phyloP scores from a whole-genome alignment of 2,888 invertebrate genomes.

The Ophioninae sp. region DNA sequence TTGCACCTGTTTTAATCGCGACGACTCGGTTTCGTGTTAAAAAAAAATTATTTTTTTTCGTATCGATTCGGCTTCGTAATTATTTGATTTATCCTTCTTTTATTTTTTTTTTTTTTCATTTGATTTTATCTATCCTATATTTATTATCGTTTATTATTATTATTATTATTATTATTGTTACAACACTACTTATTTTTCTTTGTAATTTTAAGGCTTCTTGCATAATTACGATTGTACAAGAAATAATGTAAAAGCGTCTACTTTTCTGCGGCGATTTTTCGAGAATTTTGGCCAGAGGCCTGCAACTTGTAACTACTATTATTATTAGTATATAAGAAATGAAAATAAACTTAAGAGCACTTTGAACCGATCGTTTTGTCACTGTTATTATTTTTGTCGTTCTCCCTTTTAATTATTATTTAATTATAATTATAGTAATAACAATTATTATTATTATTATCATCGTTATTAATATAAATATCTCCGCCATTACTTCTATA shows the following conservation, averaged over 20 bases:
- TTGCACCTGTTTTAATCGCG: not conserved
- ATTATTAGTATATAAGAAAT: not conserved
- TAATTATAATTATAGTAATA: too few species aligned
- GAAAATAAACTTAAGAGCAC: not conserved
- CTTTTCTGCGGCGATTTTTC: not conserved
- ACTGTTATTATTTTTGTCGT: not conserved
- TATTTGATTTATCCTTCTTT: not conserved
- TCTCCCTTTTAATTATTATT: not conserved
- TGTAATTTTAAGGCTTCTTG: not conserved
- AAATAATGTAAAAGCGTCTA: not conserved
- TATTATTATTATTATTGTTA: not conserved
- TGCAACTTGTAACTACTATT: not conserved
- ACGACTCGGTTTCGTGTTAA: not conserved
- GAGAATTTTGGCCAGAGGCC: not conserved
- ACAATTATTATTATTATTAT: too few species aligned
- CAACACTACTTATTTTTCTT: not conserved
- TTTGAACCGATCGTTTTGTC: not conserved
- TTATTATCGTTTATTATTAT: not conserved
- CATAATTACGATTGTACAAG: not conserved
- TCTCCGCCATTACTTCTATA: too few species aligned
- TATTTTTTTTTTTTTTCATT: not conserved
- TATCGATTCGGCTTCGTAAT: not conserved
- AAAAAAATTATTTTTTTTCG: not conserved
- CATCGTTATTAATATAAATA: too few species aligned
- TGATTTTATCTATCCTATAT: too few species aligned